Conservation (phyloP, 2,888 invertebrate genomes). For the Athetis lepigone region DNA sequence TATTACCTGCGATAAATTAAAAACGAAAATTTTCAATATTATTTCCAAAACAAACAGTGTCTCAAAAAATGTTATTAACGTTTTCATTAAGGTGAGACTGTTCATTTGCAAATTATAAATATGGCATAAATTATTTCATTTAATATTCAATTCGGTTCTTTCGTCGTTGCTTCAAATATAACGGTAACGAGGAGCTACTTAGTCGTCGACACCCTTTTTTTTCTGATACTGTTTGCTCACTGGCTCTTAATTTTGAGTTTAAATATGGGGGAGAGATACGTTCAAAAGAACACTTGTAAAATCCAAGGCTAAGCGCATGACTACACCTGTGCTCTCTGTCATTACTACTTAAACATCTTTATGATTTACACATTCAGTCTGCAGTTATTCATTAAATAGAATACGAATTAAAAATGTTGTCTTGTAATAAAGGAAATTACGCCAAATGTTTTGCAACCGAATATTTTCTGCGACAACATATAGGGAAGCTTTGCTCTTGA, state of each 20-base stretch:
- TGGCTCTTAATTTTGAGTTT: slow-evolving; percentile 88
- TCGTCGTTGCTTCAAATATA: slow-evolving; percentile 82
- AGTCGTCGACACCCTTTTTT: slow-evolving; percentile 86
- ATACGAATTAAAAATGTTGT: slow-evolving; percentile 22
- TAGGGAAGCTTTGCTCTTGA: not conserved
- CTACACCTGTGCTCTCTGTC: slow-evolving; percentile 74
- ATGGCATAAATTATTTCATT: slow-evolving; percentile 91
- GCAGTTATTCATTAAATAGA: slow-evolving; percentile 10
- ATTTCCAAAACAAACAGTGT: slow-evolving; percentile 59
- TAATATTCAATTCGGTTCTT: slow-evolving; percentile 91
- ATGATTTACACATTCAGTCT: slow-evolving; percentile 15
- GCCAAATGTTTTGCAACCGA: not conserved
- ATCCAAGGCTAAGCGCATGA: slow-evolving; percentile 76
- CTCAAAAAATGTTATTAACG: slow-evolving; percentile 78
- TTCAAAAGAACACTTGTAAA: slow-evolving; percentile 83
- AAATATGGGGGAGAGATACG: slow-evolving; percentile 86
- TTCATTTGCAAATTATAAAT: slow-evolving; percentile 91
- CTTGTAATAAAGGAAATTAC: not conserved
- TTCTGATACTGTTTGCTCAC: slow-evolving; percentile 86
- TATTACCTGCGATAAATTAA: not conserved
- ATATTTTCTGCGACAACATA: slow-evolving; percentile 4
- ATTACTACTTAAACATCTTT: slow-evolving; percentile 1
- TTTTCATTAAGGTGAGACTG: slow-evolving; percentile 90
- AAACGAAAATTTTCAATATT: slow-evolving; percentile 4
- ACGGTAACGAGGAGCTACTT: slow-evolving; percentile 84